Base-by-base conservation (phyloP, 2,113 vertebrate genomes). In the Bucco capensis region DNA sequence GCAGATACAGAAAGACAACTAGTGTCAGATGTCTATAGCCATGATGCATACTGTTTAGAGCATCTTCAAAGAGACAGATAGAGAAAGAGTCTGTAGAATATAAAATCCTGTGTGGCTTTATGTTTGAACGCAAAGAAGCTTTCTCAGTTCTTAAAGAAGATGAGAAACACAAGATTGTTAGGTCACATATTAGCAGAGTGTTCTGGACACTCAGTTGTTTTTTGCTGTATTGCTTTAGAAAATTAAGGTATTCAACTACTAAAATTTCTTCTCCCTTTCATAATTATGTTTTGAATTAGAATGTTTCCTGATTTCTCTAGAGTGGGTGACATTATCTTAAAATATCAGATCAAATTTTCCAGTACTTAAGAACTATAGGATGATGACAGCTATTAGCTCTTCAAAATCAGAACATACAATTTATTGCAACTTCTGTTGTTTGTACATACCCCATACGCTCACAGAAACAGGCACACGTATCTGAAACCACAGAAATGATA, bases 1-100 rank as follows among this genome's bases (percentile, higher is more conserved):
- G 12, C 6, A 54, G 35, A 16, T 18, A 35, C 18, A 67, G 30
- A 87, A 75, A 53, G 51, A 42, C 2, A 2, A 0, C 0, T 15
- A 54, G 19, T 22, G 33, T 62, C 18, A 50, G 19, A 28, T 25
- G 4, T 22, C 25, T 33, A 5, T 23, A 72, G 4, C 7, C 8
- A 60, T 22, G 31, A 79, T 24, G 16, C 7, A 11, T 25, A 31
- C 14, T 51, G 8, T 54, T 51, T 18, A 65, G 6, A 69, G 14
- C 10, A 79, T 17, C 16, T n/a, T 47, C 42, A 83, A 15, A 78
- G 56, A 58, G 18, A 27, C 5, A 84, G 19, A 28, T 44, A 86
- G 31, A 89, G 19, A 11, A 53, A 89, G 9, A 9, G 15, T 21
- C 35, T 60, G 27, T 49, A 42, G 44, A 60, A 44, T 53, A 76